Conservation (phyloP, 1,140 invertebrate species). For the Orussus abietinus region DNA sequence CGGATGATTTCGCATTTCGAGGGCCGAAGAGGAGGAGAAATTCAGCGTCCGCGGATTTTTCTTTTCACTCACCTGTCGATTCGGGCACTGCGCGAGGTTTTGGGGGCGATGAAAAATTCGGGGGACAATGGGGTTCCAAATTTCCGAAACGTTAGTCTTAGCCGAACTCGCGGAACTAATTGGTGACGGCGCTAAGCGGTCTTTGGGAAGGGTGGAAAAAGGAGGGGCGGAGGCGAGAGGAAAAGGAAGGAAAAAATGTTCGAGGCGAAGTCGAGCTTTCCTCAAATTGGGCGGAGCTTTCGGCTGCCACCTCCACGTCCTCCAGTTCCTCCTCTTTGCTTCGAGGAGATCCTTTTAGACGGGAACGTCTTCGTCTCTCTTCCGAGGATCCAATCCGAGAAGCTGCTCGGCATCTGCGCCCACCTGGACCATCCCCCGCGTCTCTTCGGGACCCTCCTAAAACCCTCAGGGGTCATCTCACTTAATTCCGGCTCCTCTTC, state of each 20-base stretch:
- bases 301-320: constrained; percentile 18
- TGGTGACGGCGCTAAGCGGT: constrained; percentile 29
- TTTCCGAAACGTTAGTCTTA: constrained; percentile 16
- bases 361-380: not conserved
- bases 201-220: constrained; percentile 18
- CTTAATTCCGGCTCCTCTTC: not conserved
- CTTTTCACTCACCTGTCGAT: too few species aligned
- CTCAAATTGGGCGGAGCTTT: constrained; percentile 33
- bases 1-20: not conserved
- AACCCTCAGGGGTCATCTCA: not conserved
- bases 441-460: not conserved
- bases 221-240: constrained; percentile 5
- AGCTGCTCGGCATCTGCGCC: constrained; percentile 25
- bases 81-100: not conserved
- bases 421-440: constrained; percentile 28
- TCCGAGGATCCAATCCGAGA: constrained; percentile 15
- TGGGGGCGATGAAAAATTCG: not conserved
- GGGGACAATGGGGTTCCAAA: not conserved
- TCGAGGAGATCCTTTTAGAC: not conserved
- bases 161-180: constrained; percentile 39
- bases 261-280: constrained; percentile 27
- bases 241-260: constrained; percentile 12
- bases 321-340: constrained; percentile 9
- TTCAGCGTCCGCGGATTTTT: too few species aligned
- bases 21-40: constrained; percentile 10